These are phyloP conservation scores for Drosophila nasuta DNA, from an alignment of 1,140 invertebrate genomes.

Conservation along the genomic window DNA sequence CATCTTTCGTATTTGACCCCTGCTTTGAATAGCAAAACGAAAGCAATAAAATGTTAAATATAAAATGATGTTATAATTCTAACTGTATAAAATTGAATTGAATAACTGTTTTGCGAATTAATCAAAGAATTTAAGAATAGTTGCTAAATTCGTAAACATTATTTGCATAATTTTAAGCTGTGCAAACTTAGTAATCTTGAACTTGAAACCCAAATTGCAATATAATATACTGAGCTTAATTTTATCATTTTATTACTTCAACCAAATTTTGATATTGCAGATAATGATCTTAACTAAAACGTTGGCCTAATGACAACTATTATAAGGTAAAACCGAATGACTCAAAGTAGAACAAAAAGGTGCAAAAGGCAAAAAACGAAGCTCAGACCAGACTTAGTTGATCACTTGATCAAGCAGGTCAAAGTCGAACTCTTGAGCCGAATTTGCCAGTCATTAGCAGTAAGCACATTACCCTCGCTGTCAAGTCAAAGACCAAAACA, in stretches of 20 bases:
- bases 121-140: no score
- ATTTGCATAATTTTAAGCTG: no score
- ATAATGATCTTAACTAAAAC: conserved; percentile 20
- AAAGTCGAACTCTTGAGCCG: conserved; percentile 69
- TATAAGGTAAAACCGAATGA: conserved; percentile 7
- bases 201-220: conserved; percentile 15
- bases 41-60: not conserved
- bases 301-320: conserved; percentile 6
- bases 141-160: no score
- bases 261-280: not conserved
- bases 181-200: conserved; percentile 6
- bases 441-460: conserved; percentile 73
- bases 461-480: conserved; percentile 49
- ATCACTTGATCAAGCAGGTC: conserved; percentile 64
- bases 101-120: not conserved
- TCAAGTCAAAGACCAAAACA: conserved; percentile 34
- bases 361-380: conserved; percentile 30
- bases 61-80: not conserved
- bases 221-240: not conserved
- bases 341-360: conserved; percentile 37
- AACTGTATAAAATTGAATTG: not conserved
- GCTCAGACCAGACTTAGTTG: conserved; percentile 59
- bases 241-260: not conserved
- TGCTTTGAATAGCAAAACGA: not conserved
- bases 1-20: not conserved